phyloP scores from a whole-genome alignment of 2,888 invertebrate species.

The Trilocha varians region DNA sequence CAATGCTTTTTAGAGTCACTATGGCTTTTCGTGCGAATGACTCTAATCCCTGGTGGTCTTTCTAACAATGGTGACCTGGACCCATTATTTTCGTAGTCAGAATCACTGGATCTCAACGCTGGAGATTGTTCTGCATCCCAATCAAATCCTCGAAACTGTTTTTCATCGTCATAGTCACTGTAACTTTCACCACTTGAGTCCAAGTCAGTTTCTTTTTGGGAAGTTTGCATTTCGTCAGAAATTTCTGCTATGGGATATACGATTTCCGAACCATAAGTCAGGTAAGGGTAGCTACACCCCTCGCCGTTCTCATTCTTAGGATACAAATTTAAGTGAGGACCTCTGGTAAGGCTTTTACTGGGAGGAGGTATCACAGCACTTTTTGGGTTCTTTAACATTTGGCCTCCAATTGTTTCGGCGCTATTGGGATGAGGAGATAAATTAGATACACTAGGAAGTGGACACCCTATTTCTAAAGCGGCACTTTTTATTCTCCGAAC shows the following conservation, averaged over 20 bases:
- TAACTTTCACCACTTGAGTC: constrained; percentile 75
- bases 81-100: constrained; percentile 79
- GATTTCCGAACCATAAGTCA: constrained; percentile 81
- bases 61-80: constrained; percentile 80
- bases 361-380: constrained; percentile 78
- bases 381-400: constrained; percentile 78
- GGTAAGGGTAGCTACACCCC: constrained; percentile 81
- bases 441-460: constrained; percentile 78
- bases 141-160: constrained; percentile 66
- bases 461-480: constrained; percentile 80
- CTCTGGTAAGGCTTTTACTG: constrained; percentile 78
- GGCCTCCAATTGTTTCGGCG: constrained; percentile 82
- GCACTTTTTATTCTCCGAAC: constrained; percentile 81
- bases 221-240: constrained; percentile 83
- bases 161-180: constrained; percentile 76
- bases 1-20: constrained; percentile 51
- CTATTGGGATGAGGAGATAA: constrained; percentile 87
- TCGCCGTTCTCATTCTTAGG: constrained; percentile 78
- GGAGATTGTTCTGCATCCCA: constrained; percentile 66
- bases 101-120: constrained; percentile 72
- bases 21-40: constrained; percentile 52
- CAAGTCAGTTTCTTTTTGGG: constrained; percentile 76
- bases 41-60: constrained; percentile 55
- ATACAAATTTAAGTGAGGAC: constrained; percentile 80
- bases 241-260: constrained; percentile 90